Evolutionary conservation across 2,113 vertebrate species (phyloP).

Genomic region (Conger conger): DNA sequence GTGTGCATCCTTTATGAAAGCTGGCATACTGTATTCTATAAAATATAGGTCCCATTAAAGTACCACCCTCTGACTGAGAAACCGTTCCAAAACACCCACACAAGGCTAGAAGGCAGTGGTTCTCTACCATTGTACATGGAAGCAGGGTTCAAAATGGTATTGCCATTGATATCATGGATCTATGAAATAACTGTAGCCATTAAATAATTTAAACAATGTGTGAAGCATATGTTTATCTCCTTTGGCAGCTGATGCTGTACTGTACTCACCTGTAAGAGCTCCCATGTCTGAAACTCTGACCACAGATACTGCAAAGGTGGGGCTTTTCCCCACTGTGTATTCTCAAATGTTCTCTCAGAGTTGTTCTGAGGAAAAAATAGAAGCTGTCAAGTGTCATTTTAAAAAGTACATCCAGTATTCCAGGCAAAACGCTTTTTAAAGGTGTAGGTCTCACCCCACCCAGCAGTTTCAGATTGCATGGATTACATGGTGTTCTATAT

Average conservation of each 20-base stretch:
- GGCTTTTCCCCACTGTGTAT: conserved; percentile 98
- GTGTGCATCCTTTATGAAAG: too few relatives aligned
- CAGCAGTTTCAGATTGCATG: background rate
- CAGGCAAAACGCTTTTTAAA: background rate
- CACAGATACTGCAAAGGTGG: conserved; percentile 96
- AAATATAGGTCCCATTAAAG: too few relatives aligned
- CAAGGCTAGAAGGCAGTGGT: too few relatives aligned
- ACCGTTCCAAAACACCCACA: too few relatives aligned
- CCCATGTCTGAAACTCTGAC: conserved; percentile 95
- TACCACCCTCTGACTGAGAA: too few relatives aligned
- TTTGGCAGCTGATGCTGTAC: background rate
- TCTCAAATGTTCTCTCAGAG: conserved; percentile 90
- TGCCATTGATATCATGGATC: too few relatives aligned
- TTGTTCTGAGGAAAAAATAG: conserved; percentile 76
- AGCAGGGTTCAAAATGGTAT: too few relatives aligned
- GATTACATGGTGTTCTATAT: background rate
- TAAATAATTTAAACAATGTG: too few relatives aligned
- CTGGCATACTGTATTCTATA: too few relatives aligned
- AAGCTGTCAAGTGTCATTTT: background rate
- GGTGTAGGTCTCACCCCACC: background rate
- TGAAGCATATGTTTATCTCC: too few relatives aligned
- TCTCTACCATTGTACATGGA: too few relatives aligned
- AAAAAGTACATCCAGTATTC: background rate
- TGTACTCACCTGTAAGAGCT: conserved; percentile 89
- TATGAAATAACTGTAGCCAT: too few relatives aligned